Conservation (phyloP, 2,797 vertebrate species). For the Sparus aurata region DNA sequence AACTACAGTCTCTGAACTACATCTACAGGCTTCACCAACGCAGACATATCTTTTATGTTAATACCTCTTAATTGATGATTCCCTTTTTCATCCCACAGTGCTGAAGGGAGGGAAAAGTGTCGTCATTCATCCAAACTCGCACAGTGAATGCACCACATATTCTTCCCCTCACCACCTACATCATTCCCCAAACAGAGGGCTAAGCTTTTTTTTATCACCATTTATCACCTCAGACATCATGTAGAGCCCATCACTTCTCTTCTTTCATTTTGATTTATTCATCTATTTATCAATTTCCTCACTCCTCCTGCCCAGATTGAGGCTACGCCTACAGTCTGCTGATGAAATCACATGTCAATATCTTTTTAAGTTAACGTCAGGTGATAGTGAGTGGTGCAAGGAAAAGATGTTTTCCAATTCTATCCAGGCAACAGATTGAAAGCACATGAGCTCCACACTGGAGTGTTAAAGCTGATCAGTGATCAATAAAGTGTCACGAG, state of each 20-base stretch:
- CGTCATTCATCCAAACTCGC: slow-evolving; percentile 57
- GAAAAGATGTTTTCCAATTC: slow-evolving; percentile 4
- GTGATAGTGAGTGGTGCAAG: slow-evolving; percentile 42
- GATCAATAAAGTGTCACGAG: slow-evolving; percentile 24
- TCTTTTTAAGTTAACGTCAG: slow-evolving; percentile 52
- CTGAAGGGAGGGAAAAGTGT: slow-evolving; percentile 4
- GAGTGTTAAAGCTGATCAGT: not conserved
- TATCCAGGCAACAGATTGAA: slow-evolving; percentile 37
- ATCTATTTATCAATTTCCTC: slow-evolving; percentile 7
- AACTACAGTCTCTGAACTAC: not conserved
- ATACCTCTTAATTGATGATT: slow-evolving; percentile 18
- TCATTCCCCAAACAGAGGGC: slow-evolving; percentile 35
- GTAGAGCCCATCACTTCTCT: slow-evolving; percentile 35
- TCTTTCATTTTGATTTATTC: slow-evolving; percentile 13
- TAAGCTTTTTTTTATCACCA: slow-evolving; percentile 39
- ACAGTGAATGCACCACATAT: slow-evolving; percentile 46
- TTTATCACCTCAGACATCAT: slow-evolving; percentile 41
- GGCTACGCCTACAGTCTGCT: slow-evolving; percentile 67
- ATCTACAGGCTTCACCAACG: slow-evolving; percentile 6
- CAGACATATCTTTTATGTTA: not conserved
- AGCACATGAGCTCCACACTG: slow-evolving; percentile 1
- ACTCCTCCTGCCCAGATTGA: slow-evolving; percentile 30
- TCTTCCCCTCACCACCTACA: slow-evolving; percentile 26
- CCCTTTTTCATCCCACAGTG: not conserved
- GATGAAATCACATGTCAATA: slow-evolving; percentile 74